Conservation (phyloP, 2,888 invertebrate species). For the Zygogramma bicolorata region DNA sequence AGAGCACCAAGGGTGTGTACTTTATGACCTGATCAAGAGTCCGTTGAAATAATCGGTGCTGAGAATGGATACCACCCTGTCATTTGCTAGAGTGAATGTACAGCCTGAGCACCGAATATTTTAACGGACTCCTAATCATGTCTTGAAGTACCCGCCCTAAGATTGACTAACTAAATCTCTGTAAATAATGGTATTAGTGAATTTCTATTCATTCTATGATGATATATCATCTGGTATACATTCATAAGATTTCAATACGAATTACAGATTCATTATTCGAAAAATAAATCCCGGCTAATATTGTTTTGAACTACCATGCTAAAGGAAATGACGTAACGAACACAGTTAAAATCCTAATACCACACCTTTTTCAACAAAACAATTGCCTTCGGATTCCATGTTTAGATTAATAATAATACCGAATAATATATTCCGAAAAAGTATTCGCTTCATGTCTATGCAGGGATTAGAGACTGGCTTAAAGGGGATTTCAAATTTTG, state of each 20-base stretch:
- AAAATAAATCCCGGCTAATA: slow-evolving; percentile 22
- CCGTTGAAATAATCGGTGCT: no score
- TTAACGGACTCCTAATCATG: no score
- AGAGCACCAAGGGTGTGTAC: no score
- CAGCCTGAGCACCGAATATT: no score
- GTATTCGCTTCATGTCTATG: slow-evolving; percentile 37
- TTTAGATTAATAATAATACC: slow-evolving; percentile 55
- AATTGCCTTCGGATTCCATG: slow-evolving; percentile 54
- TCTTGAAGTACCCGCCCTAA: no score
- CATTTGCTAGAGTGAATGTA: no score
- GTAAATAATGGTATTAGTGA: no score
- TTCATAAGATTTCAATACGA: background rate
- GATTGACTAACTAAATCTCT: no score
- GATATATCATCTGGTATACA: no score
- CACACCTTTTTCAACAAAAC: slow-evolving; percentile 56
- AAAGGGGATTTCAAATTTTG: slow-evolving; percentile 42
- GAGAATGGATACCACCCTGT: no score
- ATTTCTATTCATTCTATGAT: no score
- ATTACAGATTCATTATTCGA: slow-evolving; percentile 14
- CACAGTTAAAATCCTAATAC: slow-evolving; percentile 54
- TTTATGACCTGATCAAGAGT: no score
- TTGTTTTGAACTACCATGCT: slow-evolving; percentile 34
- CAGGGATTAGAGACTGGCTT: slow-evolving; percentile 39
- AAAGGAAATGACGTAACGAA: slow-evolving; percentile 53
- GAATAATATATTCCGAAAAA: slow-evolving; percentile 50